Conservation (phyloP, 2,888 invertebrate species). For the Kryphioiulus occultus region DNA sequence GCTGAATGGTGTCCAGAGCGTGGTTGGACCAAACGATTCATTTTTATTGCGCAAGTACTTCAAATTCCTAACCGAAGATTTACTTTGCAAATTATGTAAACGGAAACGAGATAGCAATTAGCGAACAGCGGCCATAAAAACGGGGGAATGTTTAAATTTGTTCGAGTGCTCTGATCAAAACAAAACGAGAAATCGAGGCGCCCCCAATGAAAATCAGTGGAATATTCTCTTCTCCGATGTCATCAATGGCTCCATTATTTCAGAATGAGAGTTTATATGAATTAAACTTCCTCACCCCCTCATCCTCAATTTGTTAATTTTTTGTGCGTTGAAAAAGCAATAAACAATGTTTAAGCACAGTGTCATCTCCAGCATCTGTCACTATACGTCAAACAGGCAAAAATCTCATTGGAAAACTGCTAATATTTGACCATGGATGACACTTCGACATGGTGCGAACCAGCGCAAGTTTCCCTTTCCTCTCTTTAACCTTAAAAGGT, state of each 20-base stretch:
- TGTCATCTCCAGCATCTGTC: constrained; percentile 4
- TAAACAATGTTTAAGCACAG: constrained; percentile 11
- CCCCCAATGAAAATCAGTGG: constrained; percentile 9
- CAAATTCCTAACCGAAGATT: not conserved
- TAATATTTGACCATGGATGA: constrained; percentile 16
- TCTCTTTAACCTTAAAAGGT: not conserved
- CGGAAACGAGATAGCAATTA: not conserved
- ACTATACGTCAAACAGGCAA: not conserved
- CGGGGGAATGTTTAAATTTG: not conserved
- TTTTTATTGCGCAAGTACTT: not conserved
- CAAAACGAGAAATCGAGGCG: not conserved
- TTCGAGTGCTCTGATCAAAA: not conserved
- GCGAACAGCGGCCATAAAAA: not conserved
- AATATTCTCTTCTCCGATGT: not conserved
- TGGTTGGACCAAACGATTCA: not conserved
- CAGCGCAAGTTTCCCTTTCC: constrained; percentile 30
- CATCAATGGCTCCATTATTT: constrained; percentile 39
- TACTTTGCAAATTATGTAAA: not conserved
- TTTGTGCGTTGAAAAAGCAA: constrained; percentile 28
- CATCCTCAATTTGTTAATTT: constrained; percentile 35
- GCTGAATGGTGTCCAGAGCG: not conserved
- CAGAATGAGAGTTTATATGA: constrained; percentile 27
- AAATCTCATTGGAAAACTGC: constrained; percentile 4
- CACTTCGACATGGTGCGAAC: constrained; percentile 10
- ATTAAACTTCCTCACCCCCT: constrained; percentile 37